These are phyloP conservation scores for Thereva nobilitata DNA, from an alignment of 2,888 invertebrate genomes.

Conservation along the genomic window DNA sequence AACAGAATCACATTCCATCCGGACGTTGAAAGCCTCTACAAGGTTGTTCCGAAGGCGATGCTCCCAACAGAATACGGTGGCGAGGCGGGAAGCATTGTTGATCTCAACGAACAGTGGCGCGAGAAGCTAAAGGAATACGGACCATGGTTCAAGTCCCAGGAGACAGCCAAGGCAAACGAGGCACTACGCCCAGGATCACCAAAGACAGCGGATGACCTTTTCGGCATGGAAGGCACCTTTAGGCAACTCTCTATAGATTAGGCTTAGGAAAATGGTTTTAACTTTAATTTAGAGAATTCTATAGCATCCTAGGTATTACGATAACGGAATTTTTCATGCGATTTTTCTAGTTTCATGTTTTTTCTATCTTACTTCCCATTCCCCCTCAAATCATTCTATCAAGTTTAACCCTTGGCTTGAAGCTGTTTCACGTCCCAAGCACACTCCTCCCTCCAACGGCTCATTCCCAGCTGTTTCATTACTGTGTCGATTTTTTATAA, in stretches of 20 bases:
- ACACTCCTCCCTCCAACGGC: no score
- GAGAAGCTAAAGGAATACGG: conserved; percentile 76
- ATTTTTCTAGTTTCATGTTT: neutral
- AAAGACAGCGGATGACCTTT: conserved; percentile 82
- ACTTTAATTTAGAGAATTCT: neutral
- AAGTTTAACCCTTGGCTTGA: no score
- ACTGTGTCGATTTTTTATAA: no score
- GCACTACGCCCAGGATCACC: conserved; percentile 80
- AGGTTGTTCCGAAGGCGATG: conserved; percentile 77
- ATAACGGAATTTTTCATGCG: neutral
- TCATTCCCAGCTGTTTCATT: no score
- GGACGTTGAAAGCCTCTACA: conserved; percentile 73
- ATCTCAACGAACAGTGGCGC: conserved; percentile 77
- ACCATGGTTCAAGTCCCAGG: conserved; percentile 81
- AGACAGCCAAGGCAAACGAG: conserved; percentile 77
- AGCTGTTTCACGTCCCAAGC: no score
- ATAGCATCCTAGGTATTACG: neutral
- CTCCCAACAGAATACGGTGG: conserved; percentile 85
- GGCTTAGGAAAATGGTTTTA: conserved; percentile 11
- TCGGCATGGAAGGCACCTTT: conserved; percentile 89
- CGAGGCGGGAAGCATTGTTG: conserved; percentile 71
- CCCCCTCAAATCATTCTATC: no score
- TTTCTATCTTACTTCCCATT: no score
- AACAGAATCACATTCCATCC: conserved; percentile 81
- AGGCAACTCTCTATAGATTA: conserved; percentile 82